Evolutionary conservation across 2,113 vertebrate genomes (phyloP), one percentile per base, ranked within the genome.

Genomic region (Argyrosomus japonicus): DNA sequence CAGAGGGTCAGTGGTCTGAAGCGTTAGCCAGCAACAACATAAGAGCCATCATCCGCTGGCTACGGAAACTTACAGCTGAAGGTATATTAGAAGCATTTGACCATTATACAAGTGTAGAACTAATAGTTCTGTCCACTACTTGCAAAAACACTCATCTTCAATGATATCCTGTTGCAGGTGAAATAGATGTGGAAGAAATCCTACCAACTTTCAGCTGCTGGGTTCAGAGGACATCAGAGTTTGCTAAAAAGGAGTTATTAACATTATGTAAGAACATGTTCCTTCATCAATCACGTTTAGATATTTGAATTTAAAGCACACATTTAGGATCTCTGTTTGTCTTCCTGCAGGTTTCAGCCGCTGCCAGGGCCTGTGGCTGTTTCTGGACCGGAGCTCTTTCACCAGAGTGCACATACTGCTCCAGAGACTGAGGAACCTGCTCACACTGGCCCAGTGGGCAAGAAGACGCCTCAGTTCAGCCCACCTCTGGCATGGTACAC

Each of bases 341-440:
- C 12, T 19, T 43, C 21, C 4, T 1, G 7, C 70, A 94, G 93
- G 90, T 18, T 89, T 91, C 71, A 91, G 87, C 23, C 81, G 78
- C 51, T 92, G 91, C 57, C 81, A 87, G 65, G 89, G 89, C 32
- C 82, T 87, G 48, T 92, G 91, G 93, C 93, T 94, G 87, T 91
- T 88, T 72, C 80, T 93, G 48, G 87, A 91, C 60, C 81, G 56
- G 13, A 63, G 70, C 29, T 84, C 89, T 64, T 89, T 90, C 82
- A 63, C 80, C 40, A 84, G 76, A 56, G 82, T 93, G 21, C 75
- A 90, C 85, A n/a, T 45, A 63, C 72, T 91, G 48, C 85, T 91
- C 12, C 90, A 90, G 79, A 85, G 78, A 77, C 86, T 93, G 78
- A 92, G 75, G 45, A 93, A 93, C 79, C 67, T 94, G 70, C 81